These are phyloP conservation scores for Thymelicus lineola DNA, from an alignment of 2,888 invertebrate genomes.

Conservation along the genomic window DNA sequence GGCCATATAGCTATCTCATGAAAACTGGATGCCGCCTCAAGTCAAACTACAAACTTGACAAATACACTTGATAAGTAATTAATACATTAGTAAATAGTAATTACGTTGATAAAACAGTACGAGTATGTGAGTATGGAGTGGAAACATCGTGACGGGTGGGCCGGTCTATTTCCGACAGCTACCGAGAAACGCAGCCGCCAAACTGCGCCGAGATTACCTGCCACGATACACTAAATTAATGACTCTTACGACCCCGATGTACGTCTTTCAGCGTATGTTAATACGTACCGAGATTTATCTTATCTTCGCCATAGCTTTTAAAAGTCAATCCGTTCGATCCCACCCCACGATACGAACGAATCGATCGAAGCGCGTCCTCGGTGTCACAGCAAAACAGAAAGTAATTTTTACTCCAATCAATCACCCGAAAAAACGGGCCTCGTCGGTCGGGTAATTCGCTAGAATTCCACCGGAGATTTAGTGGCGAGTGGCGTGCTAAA, in stretches of 20 bases:
- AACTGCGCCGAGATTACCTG: constrained; percentile 61
- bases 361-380: constrained; percentile 55
- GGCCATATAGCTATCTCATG: no score
- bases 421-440: constrained; percentile 77
- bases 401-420: constrained; percentile 83
- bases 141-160: constrained; percentile 57
- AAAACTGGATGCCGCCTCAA: no score
- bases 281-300: constrained; percentile 54
- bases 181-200: constrained; percentile 58
- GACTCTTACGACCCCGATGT: constrained; percentile 56
- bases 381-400: constrained; percentile 66
- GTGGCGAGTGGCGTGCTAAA: constrained; percentile 76
- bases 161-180: constrained; percentile 71
- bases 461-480: constrained; percentile 83
- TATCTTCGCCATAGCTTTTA: constrained; percentile 49
- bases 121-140: constrained; percentile 14
- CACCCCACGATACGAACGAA: constrained; percentile 51
- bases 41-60: no score
- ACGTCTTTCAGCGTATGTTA: constrained; percentile 55
- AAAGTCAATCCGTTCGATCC: constrained; percentile 57
- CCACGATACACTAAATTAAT: constrained; percentile 69
- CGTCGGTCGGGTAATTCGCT: constrained; percentile 80
- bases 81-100: not conserved
- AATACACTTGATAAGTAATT: no score
- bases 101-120: not conserved